Percentiles rank a stretch among this genome's conserved stretches.
These are phyloP conservation scores for Carabus problematicus DNA, from an alignment of 2,888 invertebrate species.

Conservation along the genomic window DNA sequence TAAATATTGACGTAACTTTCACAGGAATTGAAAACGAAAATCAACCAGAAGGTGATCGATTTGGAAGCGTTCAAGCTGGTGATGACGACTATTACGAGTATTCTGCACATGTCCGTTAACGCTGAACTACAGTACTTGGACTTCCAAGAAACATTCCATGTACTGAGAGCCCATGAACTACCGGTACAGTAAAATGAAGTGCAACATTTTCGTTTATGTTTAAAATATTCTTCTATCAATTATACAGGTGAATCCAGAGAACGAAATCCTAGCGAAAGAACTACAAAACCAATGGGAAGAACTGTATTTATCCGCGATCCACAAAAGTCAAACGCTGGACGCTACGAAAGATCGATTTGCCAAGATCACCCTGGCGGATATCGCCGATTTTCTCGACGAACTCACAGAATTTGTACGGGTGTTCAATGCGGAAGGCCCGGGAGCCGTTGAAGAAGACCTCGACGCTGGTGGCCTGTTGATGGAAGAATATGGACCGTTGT, in stretches of 20 bases:
- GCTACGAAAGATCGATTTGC: conserved; percentile 88
- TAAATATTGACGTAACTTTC: conserved; percentile 6
- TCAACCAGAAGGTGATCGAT: conserved; percentile 76
- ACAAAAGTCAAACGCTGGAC: conserved; percentile 72
- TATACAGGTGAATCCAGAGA: conserved; percentile 62
- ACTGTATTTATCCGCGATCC: conserved; percentile 72
- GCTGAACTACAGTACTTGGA: conserved; percentile 78
- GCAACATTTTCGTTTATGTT: conserved; percentile 22
- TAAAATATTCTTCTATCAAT: not conserved
- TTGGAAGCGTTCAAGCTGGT: conserved; percentile 84
- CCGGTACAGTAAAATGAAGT: conserved; percentile 54
- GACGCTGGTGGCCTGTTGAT: conserved; percentile 75
- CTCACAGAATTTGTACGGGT: conserved; percentile 73
- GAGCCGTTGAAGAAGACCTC: conserved; percentile 78
- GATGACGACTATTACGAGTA: conserved; percentile 80
- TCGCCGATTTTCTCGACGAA: conserved; percentile 70
- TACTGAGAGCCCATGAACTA: conserved; percentile 75
- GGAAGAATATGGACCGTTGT: conserved; percentile 72
- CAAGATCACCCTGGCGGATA: conserved; percentile 78
- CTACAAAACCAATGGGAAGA: conserved; percentile 74
- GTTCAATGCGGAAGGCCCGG: conserved; percentile 81
- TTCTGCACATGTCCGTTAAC: conserved; percentile 77
- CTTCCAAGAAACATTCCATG: conserved; percentile 79
- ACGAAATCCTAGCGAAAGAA: conserved; percentile 65
- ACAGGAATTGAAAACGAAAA: conserved; percentile 58